phyloP scores from a whole-genome alignment of 2,113 vertebrate species.

The Sinocyclocheilus maitianheensis region DNA sequence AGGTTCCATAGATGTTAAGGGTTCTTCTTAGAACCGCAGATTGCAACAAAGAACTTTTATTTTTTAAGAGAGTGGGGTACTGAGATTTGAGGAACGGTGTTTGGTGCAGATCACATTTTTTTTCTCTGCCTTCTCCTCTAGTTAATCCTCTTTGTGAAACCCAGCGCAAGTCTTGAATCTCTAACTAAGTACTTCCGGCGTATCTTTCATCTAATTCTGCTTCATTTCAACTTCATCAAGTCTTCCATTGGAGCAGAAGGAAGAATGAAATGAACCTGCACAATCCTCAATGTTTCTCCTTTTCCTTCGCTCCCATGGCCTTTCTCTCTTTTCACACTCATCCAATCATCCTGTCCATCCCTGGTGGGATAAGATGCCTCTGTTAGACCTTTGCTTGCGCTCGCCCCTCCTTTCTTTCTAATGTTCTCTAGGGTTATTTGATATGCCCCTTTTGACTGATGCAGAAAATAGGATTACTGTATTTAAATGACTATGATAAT shows the following conservation, averaged over 20 bases:
- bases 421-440: conserved; percentile 66
- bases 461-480: conserved; percentile 94
- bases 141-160: conserved; percentile 27
- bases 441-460: conserved; percentile 76
- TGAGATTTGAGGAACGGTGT: background rate
- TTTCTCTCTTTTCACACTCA: conserved; percentile 46
- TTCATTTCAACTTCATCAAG: conserved; percentile 95
- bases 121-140: background rate
- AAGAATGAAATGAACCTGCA: conserved; percentile 69
- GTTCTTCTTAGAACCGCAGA: background rate
- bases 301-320: conserved; percentile 55
- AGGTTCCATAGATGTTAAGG: background rate
- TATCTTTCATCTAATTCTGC: conserved; percentile 77
- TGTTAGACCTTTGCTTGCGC: conserved; percentile 45
- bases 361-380: conserved; percentile 47
- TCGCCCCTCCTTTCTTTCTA: conserved; percentile 50
- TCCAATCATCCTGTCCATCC: conserved; percentile 50
- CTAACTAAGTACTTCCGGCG: background rate
- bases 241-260: conserved; percentile 91
- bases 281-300: conserved; percentile 46
- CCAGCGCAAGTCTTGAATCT: background rate
- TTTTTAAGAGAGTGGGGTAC: background rate
- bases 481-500: conserved; percentile 96
- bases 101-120: background rate
- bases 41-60: background rate